phyloP scores from a whole-genome alignment of 2,113 vertebrate genomes.

The Ahaetulla prasina region DNA sequence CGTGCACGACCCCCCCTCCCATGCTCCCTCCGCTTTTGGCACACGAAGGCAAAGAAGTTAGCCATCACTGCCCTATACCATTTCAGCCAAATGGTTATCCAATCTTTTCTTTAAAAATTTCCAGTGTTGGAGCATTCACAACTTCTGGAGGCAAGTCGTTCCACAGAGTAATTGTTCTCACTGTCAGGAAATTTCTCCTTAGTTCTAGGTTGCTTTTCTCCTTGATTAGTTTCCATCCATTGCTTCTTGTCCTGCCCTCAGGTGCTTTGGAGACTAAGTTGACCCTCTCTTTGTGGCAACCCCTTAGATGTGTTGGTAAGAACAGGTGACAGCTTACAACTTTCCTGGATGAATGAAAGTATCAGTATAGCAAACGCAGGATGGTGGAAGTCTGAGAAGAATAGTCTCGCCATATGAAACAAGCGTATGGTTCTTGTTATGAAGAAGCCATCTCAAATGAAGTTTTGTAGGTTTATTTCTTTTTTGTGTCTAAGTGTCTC shows the following conservation, averaged over 20 bases:
- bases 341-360: neutral
- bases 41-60: no score
- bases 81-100: neutral
- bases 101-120: neutral
- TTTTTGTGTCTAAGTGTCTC: neutral
- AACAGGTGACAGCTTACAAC: neutral
- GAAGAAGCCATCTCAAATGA: neutral
- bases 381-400: neutral
- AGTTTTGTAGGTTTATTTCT: neutral
- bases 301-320: neutral
- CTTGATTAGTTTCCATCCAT: neutral
- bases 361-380: neutral
- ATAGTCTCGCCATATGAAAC: neutral
- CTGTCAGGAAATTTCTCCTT: neutral
- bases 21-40: no score
- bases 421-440: neutral
- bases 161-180: neutral
- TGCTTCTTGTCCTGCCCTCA: neutral
- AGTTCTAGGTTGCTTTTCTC: neutral
- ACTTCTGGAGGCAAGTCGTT: neutral
- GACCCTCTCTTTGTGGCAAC: neutral
- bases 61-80: no score
- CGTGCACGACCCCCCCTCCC: no score
- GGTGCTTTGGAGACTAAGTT: neutral
- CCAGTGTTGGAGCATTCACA: neutral